These are phyloP conservation scores for Drosophila subsilvestris DNA, from an alignment of 2,888 invertebrate species.

Conservation along the genomic window DNA sequence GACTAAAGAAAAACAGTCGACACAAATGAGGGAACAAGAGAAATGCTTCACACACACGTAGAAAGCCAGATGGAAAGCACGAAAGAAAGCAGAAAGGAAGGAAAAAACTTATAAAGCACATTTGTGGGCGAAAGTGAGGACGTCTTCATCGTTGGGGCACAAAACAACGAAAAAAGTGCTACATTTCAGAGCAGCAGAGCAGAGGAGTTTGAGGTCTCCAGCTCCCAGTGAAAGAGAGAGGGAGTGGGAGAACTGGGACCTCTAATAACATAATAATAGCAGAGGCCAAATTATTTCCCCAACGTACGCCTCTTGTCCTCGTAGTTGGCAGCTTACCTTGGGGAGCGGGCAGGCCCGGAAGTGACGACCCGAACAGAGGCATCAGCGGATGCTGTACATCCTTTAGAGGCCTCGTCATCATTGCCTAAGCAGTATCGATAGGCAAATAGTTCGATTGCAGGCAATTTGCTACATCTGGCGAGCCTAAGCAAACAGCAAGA, in stretches of 20 bases:
- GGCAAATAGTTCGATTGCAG: background rate
- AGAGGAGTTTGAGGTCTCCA: background rate
- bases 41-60: background rate
- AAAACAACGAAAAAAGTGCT: constrained; percentile 28
- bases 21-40: constrained; percentile 57
- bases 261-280: constrained; percentile 63
- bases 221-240: constrained; percentile 23
- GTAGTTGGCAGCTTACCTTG: constrained; percentile 3
- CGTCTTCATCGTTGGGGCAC: background rate
- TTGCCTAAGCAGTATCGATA: background rate
- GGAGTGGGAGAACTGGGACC: background rate
- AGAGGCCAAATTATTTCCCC: constrained; percentile 54
- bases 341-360: background rate
- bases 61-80: background rate
- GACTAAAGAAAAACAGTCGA: constrained; percentile 37
- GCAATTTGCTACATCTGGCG: too few species aligned
- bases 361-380: background rate
- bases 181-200: constrained; percentile 52
- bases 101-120: constrained; percentile 57
- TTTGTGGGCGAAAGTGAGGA: constrained; percentile 63
- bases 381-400: background rate
- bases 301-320: constrained; percentile 31
- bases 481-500: background rate
- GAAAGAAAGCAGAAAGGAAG: constrained; percentile 1
- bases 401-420: background rate